Evolutionary conservation across 2,113 vertebrate species (phyloP), one percentile per base, ranked within the genome.

Genomic region (Caranx ignobilis): DNA sequence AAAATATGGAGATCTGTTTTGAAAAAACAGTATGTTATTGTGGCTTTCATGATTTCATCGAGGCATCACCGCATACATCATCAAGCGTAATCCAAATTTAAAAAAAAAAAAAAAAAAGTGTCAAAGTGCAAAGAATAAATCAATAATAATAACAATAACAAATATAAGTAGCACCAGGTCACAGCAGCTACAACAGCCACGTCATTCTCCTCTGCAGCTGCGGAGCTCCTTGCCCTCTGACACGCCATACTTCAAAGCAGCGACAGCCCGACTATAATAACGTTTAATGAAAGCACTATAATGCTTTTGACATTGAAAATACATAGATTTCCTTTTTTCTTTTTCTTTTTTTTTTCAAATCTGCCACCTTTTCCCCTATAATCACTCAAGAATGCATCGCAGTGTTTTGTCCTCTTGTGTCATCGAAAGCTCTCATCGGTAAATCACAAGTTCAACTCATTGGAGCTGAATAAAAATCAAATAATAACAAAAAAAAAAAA

Each of bases 261-360:
- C 2, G 7, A 50, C 48, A 45, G 39, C 31, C 45, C 26, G 79
- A 60, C 48, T 26, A 39, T 39, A 81, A 77, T 65, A 68, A 52
- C 50, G 57, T 75, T 57, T 7, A 19, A 69, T 70, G 18, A 77
- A 78, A 73, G 57, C 39, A 19, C 50, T 43, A 15, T 72, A 63
- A 62, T 34, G 69, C 76, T 79, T 64, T 73, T 85, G 76, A 87
- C 82, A 88, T 70, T 88, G 84, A 82, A 88, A 66, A 75, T n/a
- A 76, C 21, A 70, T 67, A 70, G 32, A 82, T 59, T 77, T 68
- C 12, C 15, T 47, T 83, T 82, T 61, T 67, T 54, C 56, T 71
- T 34, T 68, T 67, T 78, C 61, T 74, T 26, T 10, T 61, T 71
- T 69, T 64, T 79, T 66, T 77, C 45, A 81, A 84, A 78, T 34